These are phyloP conservation scores for Chelon labrosus DNA, from an alignment of 2,797 vertebrate genomes.

Conservation along the genomic window DNA sequence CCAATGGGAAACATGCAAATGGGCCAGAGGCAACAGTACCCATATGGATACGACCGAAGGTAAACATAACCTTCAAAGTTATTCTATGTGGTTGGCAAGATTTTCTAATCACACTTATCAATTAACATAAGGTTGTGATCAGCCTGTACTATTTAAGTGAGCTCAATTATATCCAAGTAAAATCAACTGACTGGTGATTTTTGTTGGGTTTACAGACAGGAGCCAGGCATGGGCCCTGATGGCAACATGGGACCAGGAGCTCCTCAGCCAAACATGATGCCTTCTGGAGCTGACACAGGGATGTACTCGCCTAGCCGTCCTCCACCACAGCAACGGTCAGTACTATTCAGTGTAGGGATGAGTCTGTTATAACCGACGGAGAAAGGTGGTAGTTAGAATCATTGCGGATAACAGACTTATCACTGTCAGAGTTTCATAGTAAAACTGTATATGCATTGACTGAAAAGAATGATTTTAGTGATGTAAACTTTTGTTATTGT, in stretches of 20 bases:
- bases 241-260: constrained; percentile 90
- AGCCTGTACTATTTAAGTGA: background rate
- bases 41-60: constrained; percentile 97
- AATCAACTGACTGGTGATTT: background rate
- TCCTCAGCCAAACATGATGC: constrained; percentile 94
- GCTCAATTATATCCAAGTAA: background rate
- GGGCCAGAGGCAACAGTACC: constrained; percentile 95
- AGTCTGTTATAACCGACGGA: background rate
- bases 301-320: constrained; percentile 98
- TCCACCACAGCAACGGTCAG: constrained; percentile 90
- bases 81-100: background rate
- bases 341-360: background rate
- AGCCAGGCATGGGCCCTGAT: constrained; percentile 92
- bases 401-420: background rate
- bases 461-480: constrained; percentile 8
- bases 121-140: background rate
- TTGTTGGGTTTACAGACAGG: constrained; percentile 84
- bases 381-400: background rate
- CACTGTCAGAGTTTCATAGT: background rate
- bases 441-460: constrained; percentile 2
- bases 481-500: constrained; percentile 48
- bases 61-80: constrained; percentile 48
- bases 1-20: constrained; percentile 92
- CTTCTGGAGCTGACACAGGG: constrained; percentile 93
- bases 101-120: background rate